phyloP scores from a whole-genome alignment of 1,140 invertebrate species.

The Brachionus asplanchnoidis region DNA sequence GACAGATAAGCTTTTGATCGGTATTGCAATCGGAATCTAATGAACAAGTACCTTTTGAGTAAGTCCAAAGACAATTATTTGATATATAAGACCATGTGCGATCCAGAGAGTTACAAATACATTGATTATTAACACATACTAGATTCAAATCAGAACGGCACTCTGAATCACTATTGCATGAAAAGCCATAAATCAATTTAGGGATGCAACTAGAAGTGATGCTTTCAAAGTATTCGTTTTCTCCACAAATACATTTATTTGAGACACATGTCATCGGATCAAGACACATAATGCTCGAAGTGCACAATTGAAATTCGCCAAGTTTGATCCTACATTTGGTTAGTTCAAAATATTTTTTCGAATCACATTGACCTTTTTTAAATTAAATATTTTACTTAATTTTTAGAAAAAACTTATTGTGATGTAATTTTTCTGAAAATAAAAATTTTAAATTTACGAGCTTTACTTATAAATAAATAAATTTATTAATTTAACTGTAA shows the following conservation, averaged over 20 bases:
- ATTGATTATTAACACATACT: neutral
- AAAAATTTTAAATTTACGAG: too few relatives aligned
- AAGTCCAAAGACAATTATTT: neutral
- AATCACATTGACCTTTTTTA: neutral
- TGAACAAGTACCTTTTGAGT: neutral
- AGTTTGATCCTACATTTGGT: neutral
- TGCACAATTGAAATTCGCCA: neutral
- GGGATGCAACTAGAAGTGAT: neutral
- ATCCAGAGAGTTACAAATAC: neutral
- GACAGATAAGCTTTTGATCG: neutral
- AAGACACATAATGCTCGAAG: neutral
- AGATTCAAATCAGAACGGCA: neutral
- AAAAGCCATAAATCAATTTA: neutral
- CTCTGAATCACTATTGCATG: neutral
- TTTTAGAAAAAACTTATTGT: too few relatives aligned
- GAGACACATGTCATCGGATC: neutral
- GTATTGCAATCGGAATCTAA: neutral
- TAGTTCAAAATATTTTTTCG: neutral
- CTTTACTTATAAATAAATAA: too few relatives aligned
- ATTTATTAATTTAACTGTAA: too few relatives aligned
- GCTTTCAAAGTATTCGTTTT: neutral
- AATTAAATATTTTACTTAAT: too few relatives aligned
- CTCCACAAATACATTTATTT: neutral
- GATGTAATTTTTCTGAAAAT: too few relatives aligned
- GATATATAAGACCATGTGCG: neutral